phyloP scores from a whole-genome alignment of 2,888 invertebrate species.

The Hecatera dysodea region DNA sequence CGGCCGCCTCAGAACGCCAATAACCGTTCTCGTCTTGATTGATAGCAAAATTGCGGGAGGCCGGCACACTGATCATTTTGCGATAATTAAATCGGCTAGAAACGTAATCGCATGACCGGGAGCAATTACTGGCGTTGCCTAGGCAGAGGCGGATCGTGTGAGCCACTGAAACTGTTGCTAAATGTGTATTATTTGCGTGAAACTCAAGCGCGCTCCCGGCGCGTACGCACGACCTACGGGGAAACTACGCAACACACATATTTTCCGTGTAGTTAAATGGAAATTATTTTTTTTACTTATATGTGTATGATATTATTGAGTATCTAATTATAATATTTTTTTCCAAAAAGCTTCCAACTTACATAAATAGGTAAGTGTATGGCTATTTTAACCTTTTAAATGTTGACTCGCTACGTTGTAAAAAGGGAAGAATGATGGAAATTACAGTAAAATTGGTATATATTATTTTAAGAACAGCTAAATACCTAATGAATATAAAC shows the following conservation, averaged over 20 bases:
- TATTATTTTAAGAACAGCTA: neutral
- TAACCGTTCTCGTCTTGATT: constrained; percentile 84
- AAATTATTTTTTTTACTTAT: constrained; percentile 6
- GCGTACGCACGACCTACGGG: constrained; percentile 61
- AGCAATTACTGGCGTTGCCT: constrained; percentile 88
- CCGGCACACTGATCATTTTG: constrained; percentile 89
- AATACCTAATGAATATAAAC: constrained; percentile 47
- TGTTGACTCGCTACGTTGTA: neutral
- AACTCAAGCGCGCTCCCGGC: constrained; percentile 83
- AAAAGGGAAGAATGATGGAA: constrained; percentile 2
- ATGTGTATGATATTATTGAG: neutral
- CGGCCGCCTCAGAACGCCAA: constrained; percentile 74
- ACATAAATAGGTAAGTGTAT: constrained; percentile 7
- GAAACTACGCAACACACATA: constrained; percentile 37
- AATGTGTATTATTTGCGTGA: constrained; percentile 86
- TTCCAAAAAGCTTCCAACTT: neutral
- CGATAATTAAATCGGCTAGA: constrained; percentile 90
- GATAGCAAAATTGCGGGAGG: constrained; percentile 90
- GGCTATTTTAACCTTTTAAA: constrained; percentile 1
- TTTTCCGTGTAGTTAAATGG: constrained; percentile 8
- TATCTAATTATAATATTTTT: neutral
- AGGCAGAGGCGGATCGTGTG: constrained; percentile 87
- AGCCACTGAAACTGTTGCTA: constrained; percentile 84
- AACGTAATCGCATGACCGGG: constrained; percentile 90
- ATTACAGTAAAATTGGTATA: neutral